Conservation (phyloP, 1,140 invertebrate genomes). For the Caenorhabditis brenneri region DNA sequence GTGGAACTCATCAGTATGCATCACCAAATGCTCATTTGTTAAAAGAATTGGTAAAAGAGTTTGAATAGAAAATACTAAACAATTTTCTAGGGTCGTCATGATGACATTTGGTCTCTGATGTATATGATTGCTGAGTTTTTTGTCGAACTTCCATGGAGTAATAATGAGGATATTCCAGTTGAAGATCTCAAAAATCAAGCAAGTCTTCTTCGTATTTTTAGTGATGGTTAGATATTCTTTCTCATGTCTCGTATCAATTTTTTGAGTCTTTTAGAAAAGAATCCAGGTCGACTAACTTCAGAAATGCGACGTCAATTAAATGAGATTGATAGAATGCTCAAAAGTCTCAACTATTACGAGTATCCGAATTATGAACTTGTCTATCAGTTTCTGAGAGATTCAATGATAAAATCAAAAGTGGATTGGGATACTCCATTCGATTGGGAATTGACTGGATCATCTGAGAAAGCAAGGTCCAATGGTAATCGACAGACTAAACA, state of each 20-base stretch:
- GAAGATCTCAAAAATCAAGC: not conserved
- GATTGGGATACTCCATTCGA: not conserved
- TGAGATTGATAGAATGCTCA: not conserved
- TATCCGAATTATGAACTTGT: not conserved
- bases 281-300: not conserved
- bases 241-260: not conserved
- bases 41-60: not conserved
- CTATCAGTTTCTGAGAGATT: not conserved
- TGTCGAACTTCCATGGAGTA: not conserved
- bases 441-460: not conserved
- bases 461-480: not conserved
- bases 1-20: not conserved
- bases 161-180: not conserved
- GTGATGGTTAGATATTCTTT: not conserved
- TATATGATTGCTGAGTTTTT: constrained; percentile 5
- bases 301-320: not conserved
- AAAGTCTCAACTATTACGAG: not conserved
- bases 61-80: not conserved
- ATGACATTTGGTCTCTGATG: constrained; percentile 16
- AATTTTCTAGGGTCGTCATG: not conserved
- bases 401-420: not conserved
- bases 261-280: not conserved
- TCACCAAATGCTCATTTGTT: not conserved
- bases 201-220: not conserved
- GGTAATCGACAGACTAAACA: not conserved